Base-by-base conservation (phyloP, 1,140 invertebrate genomes). In the Nephotettix cincticeps region DNA sequence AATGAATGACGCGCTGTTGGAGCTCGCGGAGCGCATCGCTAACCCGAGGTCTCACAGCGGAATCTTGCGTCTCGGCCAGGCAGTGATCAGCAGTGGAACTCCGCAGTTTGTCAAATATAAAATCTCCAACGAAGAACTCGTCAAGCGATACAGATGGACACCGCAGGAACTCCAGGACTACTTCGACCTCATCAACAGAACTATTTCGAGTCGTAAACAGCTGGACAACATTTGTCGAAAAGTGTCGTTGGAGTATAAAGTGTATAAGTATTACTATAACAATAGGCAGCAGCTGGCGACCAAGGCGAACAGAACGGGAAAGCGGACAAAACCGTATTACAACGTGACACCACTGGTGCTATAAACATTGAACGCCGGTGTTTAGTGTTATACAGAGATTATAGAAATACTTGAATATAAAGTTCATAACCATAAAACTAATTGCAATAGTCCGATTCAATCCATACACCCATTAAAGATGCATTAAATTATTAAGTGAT, bases 31-130 rank as follows among this genome's bases (percentile, higher is more conserved):
- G 4, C 47, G 47, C 21, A 21, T 51, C 21, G 47, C 14, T 11
- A 51, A 51, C 21, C 47, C 47, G 14, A 17, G 47, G 14, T 51
- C 47, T 9, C 47, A 51, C 47, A 51, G 21, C 14, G 47, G 47
- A 17, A 51, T 51, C 19, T n/a, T 51, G 21, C 47, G 47, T 17
- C 47, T 51, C 14, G 47, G 47, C 14, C 47, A 51, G 19, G 47
- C 47, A 19, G 47, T 51, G 14, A 51, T 51, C 47, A 51, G 47
- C 19, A 51, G 47, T n/a, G 47, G 47, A 6, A 51, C 47, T 11
- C 47, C 47, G 4, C 47, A 51, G 3, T 51, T 51, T 51, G 47
- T 51, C 47, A 51, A 51, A n/a, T 51, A 51, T n/a, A 51, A 51
- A 17, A 21, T 51, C 14, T 19, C 47, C 4, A n/a, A n/a, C 4